phyloP scores from a whole-genome alignment of 2,888 invertebrate genomes.

The Meteorus colon region DNA sequence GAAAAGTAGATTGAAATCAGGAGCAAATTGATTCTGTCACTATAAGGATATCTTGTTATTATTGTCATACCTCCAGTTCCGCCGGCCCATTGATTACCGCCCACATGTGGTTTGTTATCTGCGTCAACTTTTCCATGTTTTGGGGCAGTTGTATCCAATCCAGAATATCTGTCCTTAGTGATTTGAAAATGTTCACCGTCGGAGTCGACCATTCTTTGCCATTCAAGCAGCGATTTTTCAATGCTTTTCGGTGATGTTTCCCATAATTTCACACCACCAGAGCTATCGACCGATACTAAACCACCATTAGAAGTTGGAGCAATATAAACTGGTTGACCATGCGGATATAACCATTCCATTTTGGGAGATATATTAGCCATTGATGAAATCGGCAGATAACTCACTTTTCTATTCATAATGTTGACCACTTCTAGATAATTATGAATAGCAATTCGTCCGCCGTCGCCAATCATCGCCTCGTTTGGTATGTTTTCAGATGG shows the following conservation, averaged over 20 bases:
- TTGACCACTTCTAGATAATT: slow-evolving; percentile 77
- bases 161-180: slow-evolving; percentile 82
- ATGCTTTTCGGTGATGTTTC: slow-evolving; percentile 74
- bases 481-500: slow-evolving; percentile 56
- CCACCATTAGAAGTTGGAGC: slow-evolving; percentile 73
- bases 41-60: slow-evolving; percentile 4
- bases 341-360: slow-evolving; percentile 73
- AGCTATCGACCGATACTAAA: slow-evolving; percentile 76
- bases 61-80: slow-evolving; percentile 84
- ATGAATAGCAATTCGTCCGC: slow-evolving; percentile 53
- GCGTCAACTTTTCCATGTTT: slow-evolving; percentile 96
- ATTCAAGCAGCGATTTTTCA: slow-evolving; percentile 72
- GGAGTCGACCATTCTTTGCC: slow-evolving; percentile 71
- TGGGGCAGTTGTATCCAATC: slow-evolving; percentile 82
- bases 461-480: slow-evolving; percentile 55
- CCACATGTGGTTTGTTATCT: slow-evolving; percentile 93
- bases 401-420: slow-evolving; percentile 71
- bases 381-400: slow-evolving; percentile 75
- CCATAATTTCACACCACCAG: slow-evolving; percentile 76
- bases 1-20: not conserved
- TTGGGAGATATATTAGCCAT: slow-evolving; percentile 71
- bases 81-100: slow-evolving; percentile 98
- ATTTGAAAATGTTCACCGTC: slow-evolving; percentile 80
- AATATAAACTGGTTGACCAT: slow-evolving; percentile 72
- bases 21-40: slow-evolving; percentile 26